phyloP scores from a whole-genome alignment of 2,113 vertebrate species.

The Verasper variegatus region DNA sequence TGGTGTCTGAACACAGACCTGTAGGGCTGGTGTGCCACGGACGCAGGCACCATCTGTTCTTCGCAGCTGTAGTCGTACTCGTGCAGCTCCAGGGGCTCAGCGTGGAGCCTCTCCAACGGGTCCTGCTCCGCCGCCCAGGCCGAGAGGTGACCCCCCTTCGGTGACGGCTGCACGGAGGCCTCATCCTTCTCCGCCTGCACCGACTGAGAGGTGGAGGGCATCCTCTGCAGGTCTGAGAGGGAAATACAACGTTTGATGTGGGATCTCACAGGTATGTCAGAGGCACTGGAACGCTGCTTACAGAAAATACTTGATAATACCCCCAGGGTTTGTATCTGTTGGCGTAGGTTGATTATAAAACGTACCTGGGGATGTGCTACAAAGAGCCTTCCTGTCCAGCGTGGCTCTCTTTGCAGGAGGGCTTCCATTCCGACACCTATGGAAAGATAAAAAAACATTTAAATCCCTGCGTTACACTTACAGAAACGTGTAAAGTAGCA shows the following conservation, averaged over 20 bases:
- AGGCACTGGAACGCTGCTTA: not conserved
- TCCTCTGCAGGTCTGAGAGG: slow-evolving; percentile 69
- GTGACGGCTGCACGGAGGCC: slow-evolving; percentile 7
- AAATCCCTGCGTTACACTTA: not conserved
- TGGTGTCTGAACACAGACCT: slow-evolving; percentile 67
- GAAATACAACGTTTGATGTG: slow-evolving; percentile 46
- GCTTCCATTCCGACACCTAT: slow-evolving; percentile 63
- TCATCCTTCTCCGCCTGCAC: slow-evolving; percentile 1
- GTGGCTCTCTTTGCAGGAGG: slow-evolving; percentile 52
- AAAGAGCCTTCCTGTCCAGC: slow-evolving; percentile 18
- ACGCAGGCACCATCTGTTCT: slow-evolving; percentile 82
- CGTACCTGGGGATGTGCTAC: slow-evolving; percentile 55
- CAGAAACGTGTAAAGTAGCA: no score
- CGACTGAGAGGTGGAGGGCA: slow-evolving; percentile 50
- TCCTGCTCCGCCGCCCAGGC: slow-evolving; percentile 56
- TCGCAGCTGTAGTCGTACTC: slow-evolving; percentile 75
- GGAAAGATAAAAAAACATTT: not conserved
- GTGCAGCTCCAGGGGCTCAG: slow-evolving; percentile 60
- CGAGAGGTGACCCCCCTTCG: slow-evolving; percentile 38
- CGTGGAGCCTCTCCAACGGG: slow-evolving; percentile 48
- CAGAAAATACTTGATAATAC: no score
- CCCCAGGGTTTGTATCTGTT: not conserved
- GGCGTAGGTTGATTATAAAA: not conserved
- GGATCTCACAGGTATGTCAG: no score
- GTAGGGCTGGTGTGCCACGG: slow-evolving; percentile 69